Conservation (phyloP, 1,140 invertebrate species). For the Drosophila bocqueti region DNA sequence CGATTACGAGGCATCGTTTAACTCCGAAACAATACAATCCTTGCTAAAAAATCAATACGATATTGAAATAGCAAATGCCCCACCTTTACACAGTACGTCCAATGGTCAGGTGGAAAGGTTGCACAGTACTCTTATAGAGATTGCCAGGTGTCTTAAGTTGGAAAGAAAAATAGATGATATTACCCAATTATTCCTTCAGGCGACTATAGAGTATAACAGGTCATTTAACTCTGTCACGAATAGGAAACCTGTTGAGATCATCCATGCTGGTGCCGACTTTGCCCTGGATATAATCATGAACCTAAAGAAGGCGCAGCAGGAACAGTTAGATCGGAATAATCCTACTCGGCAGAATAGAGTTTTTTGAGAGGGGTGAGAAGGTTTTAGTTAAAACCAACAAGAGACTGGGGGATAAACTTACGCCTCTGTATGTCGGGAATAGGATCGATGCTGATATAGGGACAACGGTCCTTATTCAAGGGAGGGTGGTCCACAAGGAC, state of each 20-base stretch:
- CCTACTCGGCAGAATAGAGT: background rate
- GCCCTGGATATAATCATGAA: background rate
- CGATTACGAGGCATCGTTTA: background rate
- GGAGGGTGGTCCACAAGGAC: background rate
- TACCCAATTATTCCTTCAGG: background rate
- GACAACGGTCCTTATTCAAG: background rate
- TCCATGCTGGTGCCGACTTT: background rate
- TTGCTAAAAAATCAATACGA: background rate
- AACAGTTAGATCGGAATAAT: background rate
- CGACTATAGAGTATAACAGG: background rate
- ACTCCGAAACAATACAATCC: background rate
- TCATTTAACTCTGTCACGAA: background rate
- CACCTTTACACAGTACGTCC: conserved; percentile 2
- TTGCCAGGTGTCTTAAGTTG: background rate
- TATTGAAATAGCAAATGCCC: background rate
- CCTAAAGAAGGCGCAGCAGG: background rate
- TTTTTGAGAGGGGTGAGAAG: background rate
- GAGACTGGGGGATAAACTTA: background rate
- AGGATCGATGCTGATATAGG: background rate
- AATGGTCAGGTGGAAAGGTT: background rate
- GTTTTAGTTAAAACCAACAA: background rate
- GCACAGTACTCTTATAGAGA: background rate
- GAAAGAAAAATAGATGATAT: background rate
- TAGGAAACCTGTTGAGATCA: background rate
- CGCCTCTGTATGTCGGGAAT: background rate